phyloP scores from a whole-genome alignment of 2,888 invertebrate species.

The Scaptomyza polygonia region DNA sequence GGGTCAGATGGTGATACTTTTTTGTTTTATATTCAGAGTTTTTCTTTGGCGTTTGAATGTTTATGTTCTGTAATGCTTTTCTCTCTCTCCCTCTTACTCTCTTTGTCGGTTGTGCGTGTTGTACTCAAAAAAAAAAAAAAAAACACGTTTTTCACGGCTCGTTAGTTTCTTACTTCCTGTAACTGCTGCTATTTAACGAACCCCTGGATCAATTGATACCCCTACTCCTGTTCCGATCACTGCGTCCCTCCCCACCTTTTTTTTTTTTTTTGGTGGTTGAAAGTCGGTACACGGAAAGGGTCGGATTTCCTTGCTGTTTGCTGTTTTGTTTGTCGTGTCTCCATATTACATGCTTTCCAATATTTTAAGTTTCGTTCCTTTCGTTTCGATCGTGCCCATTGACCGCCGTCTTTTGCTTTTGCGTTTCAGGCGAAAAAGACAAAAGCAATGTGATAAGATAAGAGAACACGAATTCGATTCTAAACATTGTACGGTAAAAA shows the following conservation, averaged over 20 bases:
- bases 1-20: not conserved
- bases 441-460: constrained; percentile 53
- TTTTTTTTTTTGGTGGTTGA: constrained; percentile 36
- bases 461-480: constrained; percentile 38
- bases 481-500: not conserved
- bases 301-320: constrained; percentile 1
- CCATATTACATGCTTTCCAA: constrained; percentile 1
- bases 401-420: not conserved
- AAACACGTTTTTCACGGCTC: constrained; percentile 40
- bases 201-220: constrained; percentile 34
- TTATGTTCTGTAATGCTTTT: not conserved
- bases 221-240: constrained; percentile 3
- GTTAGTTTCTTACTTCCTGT: constrained; percentile 47
- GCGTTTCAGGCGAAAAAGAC: constrained; percentile 18
- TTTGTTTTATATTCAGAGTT: not conserved
- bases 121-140: constrained; percentile 16
- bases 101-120: not conserved
- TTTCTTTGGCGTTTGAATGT: too few species aligned
- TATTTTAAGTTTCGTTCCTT: not conserved
- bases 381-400: constrained; percentile 1
- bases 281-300: constrained; percentile 42
- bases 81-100: not conserved
- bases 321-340: constrained; percentile 13
- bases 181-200: constrained; percentile 9
- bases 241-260: not conserved